Base-by-base conservation (phyloP, 1,140 invertebrate genomes). In the Phocides pigmalion region DNA sequence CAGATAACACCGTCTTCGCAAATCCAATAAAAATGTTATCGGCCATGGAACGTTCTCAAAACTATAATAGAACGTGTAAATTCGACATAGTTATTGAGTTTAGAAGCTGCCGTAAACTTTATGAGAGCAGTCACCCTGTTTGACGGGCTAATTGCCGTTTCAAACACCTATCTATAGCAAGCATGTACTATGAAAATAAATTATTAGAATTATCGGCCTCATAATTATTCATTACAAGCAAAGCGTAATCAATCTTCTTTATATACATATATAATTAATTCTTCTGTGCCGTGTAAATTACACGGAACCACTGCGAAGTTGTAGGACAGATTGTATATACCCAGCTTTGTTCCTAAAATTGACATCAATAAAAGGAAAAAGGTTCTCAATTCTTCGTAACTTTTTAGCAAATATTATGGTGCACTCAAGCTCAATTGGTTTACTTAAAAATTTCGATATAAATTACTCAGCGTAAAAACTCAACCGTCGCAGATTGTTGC, bases 91-190 rank as follows among this genome's bases (percentile, higher is more conserved):
- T 37, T 41, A 54, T 42, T 64, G 51, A 20, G 32, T 66, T 61
- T 54, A 62, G 32, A 64, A 54, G 61, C 15, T 9, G 37, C 20
- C 19, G 14, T 56, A 77, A 77, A 70, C 5, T 77, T 80, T 80
- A 77, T 77, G 70, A 16, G 74, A 70, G 42, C 72, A 62, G 49
- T 77, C 59, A 77, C 74, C 77, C 67, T 28, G 25, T 15, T 59
- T 58, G 15, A 12, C 20, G 14, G 22, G 22, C 16, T 32, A 49
- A 56, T 58, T 56, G 44, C 46, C 42, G 2, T 35, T 49, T 65
- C 20, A 50, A 44, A 15, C 5, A 28, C 6, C 19, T 32, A 42
- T 39, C 35, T 39, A 39, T 39, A 39, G 35, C 2, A 1, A 3
- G 11, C 12, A n/a, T n/a, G n/a, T n/a, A n/a, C n/a, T n/a, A n/a